Percentiles rank a stretch among this genome's conserved stretches.
phyloP scores from a whole-genome alignment of 2,113 vertebrate species.

The Malurus alboscapulatus region DNA sequence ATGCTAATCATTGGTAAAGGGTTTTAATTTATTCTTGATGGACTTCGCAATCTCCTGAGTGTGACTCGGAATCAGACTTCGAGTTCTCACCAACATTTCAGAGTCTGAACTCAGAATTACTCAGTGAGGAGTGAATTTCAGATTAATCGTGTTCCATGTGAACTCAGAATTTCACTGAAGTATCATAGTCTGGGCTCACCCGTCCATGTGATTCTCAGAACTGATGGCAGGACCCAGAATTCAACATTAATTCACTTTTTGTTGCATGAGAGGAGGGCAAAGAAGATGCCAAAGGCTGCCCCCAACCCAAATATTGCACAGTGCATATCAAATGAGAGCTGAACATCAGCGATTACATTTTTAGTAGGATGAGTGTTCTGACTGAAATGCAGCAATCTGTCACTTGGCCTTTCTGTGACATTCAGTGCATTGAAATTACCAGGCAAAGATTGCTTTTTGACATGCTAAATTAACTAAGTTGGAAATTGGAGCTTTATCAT shows the following conservation, averaged over 20 bases:
- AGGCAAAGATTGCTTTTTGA: conserved; percentile 75
- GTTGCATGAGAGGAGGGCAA: neutral
- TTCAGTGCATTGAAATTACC: conserved; percentile 79
- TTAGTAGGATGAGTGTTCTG: conserved; percentile 72
- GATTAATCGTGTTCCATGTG: neutral
- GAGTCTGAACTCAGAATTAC: neutral
- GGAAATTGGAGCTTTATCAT: conserved; percentile 73
- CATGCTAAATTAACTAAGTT: conserved; percentile 74
- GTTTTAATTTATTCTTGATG: neutral
- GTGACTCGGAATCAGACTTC: neutral
- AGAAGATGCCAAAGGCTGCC: conserved; percentile 18
- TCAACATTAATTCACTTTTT: neutral
- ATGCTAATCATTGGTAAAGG: neutral
- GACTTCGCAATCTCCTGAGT: neutral
- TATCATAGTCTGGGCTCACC: neutral
- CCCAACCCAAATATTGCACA: conserved; percentile 57
- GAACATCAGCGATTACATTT: conserved; percentile 63
- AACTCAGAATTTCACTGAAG: neutral
- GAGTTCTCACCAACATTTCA: rapidly evolving
- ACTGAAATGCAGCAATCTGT: conserved; percentile 80
- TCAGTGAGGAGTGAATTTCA: neutral
- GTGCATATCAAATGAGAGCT: conserved; percentile 38
- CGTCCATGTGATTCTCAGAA: neutral
- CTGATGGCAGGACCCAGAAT: neutral
- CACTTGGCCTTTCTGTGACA: conserved; percentile 82